Conservation (phyloP, 2,888 invertebrate genomes). For the Branchellion lobata region DNA sequence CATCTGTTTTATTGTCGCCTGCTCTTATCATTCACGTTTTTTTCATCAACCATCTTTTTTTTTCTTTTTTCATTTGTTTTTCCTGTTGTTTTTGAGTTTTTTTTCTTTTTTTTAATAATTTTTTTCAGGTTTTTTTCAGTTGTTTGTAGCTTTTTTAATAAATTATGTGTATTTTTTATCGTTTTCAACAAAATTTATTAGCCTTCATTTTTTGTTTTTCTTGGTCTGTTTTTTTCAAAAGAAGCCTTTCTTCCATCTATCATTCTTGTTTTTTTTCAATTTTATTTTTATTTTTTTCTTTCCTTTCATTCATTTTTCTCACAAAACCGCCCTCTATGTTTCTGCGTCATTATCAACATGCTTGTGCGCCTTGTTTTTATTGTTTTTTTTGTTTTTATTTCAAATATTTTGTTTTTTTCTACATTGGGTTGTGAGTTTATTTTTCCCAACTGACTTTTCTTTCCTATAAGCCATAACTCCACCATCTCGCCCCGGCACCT, state of each 20-base stretch:
- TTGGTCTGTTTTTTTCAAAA: neutral
- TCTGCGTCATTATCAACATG: too few species aligned
- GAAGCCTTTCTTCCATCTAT: neutral
- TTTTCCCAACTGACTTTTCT: conserved; percentile 9
- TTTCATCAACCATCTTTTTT: neutral
- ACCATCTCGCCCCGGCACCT: neutral
- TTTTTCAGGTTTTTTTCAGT: too few species aligned
- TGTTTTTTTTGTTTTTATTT: neutral
- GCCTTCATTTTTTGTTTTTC: too few species aligned
- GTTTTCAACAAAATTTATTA: too few species aligned
- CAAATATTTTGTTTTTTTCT: neutral
- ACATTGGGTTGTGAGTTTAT: neutral
- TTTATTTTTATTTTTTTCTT: neutral
- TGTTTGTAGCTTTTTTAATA: too few species aligned
- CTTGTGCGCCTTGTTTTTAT: too few species aligned
- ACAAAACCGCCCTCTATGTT: too few species aligned
- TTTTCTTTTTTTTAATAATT: neutral
- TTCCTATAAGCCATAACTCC: conserved; percentile 1
- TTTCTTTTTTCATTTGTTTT: too few species aligned
- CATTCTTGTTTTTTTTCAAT: neutral
- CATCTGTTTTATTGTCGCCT: neutral
- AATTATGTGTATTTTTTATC: too few species aligned
- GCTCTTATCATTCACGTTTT: neutral
- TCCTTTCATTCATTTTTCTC: neutral
- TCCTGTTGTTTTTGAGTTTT: too few species aligned